Percentiles rank a stretch among this genome's conserved stretches.
Evolutionary conservation across 2,797 vertebrate genomes (phyloP).

Genomic region (Rhabdophis nuchalis): DNA sequence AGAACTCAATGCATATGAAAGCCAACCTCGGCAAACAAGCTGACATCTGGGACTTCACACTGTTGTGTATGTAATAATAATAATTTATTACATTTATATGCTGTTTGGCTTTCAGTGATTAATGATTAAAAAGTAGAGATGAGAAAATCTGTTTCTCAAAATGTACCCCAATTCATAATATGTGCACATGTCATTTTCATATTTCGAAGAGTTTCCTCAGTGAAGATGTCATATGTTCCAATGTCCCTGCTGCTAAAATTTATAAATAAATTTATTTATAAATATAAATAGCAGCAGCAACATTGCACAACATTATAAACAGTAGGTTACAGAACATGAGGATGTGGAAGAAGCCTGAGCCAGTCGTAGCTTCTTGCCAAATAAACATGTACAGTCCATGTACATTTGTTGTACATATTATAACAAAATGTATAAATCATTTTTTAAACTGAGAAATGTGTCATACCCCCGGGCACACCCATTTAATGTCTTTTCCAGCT

Average conservation of each 20-base stretch:
- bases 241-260: not conserved
- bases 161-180: not conserved
- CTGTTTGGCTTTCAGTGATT: not conserved
- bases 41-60: too few relatives aligned
- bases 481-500: not conserved
- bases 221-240: not conserved
- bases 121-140: not conserved
- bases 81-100: not conserved
- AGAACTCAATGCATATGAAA: too few relatives aligned
- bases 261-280: not conserved
- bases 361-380: not conserved
- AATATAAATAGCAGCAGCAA: not conserved
- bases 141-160: not conserved
- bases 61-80: too few relatives aligned
- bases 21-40: too few relatives aligned
- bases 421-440: not conserved
- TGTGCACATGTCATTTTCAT: not conserved
- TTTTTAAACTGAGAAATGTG: not conserved
- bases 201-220: not conserved
- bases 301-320: not conserved
- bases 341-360: not conserved
- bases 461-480: not conserved
- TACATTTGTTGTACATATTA: not conserved
- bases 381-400: not conserved
- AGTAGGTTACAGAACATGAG: not conserved